A percentile compares a stretch with the other conserved stretches of the same genome.
Conservation (phyloP, 2,113 vertebrate genomes). For the Myrmecophaga tridactyla region DNA sequence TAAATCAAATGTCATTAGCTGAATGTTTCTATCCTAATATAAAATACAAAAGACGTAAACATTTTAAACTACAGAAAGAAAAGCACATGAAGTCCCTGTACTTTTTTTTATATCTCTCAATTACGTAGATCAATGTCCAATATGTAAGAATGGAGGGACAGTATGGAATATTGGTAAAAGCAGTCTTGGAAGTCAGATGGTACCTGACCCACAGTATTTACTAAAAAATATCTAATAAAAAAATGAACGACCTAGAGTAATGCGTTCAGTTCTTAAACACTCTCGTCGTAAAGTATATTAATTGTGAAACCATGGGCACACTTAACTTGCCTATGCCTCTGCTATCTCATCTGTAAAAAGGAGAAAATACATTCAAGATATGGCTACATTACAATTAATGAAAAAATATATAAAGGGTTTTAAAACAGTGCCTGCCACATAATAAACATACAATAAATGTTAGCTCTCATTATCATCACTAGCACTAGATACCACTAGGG, state of each 20-base stretch:
- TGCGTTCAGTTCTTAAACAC: neutral
- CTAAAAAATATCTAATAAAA: neutral
- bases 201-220: neutral
- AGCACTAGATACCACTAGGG: neutral
- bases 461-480: neutral
- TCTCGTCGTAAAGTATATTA: neutral
- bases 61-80: neutral
- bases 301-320: neutral
- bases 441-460: neutral
- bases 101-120: neutral
- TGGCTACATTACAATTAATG: neutral
- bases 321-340: neutral
- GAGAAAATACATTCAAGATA: neutral
- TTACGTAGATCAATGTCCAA: neutral
- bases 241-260: neutral
- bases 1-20: slow-evolving; percentile 10
- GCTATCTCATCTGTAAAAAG: neutral
- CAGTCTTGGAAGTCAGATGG: neutral
- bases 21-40: neutral
- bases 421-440: neutral
- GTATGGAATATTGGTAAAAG: neutral
- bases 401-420: neutral
- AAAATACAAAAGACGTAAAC: neutral
- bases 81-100: neutral
- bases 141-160: neutral